phyloP scores from a whole-genome alignment of 2,797 vertebrate genomes.

The Scarus forsteni region DNA sequence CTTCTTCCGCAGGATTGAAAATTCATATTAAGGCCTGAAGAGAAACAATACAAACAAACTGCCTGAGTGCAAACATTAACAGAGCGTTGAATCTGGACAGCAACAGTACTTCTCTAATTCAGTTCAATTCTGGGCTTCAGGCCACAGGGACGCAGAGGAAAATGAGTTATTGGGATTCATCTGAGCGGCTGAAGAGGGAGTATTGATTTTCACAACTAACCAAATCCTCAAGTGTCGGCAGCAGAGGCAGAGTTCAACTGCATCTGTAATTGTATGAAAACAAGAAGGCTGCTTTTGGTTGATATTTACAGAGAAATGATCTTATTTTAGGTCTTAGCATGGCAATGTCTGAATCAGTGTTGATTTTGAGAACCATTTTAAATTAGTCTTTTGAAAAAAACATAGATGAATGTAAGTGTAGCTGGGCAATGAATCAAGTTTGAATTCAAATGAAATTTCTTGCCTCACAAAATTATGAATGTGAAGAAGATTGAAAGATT shows the following conservation, averaged over 20 bases:
- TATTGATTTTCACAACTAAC: conserved; percentile 53
- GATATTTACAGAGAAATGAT: conserved; percentile 4
- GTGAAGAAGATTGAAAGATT: no score
- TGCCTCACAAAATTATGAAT: no score
- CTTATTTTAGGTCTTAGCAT: no score
- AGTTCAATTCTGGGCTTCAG: conserved; percentile 23
- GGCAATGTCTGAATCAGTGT: no score
- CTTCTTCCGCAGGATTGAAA: conserved; percentile 5
- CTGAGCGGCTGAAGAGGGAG: conserved; percentile 40
- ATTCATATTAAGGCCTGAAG: conserved; percentile 17
- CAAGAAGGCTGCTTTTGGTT: background rate
- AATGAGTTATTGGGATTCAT: conserved; percentile 42
- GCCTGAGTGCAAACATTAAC: conserved; percentile 10
- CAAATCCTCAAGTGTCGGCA: conserved; percentile 31
- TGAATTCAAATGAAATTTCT: no score
- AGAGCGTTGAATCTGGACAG: conserved; percentile 19
- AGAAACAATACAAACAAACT: conserved; percentile 25
- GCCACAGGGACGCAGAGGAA: conserved; percentile 19
- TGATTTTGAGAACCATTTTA: no score
- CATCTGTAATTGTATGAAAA: conserved; percentile 6
- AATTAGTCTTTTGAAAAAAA: no score
- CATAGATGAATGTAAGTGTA: no score
- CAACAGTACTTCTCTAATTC: conserved; percentile 10
- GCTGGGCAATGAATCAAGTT: no score
- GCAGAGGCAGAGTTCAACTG: conserved; percentile 13